Conservation (phyloP, 2,888 invertebrate genomes). For the Byasa hedistus region DNA sequence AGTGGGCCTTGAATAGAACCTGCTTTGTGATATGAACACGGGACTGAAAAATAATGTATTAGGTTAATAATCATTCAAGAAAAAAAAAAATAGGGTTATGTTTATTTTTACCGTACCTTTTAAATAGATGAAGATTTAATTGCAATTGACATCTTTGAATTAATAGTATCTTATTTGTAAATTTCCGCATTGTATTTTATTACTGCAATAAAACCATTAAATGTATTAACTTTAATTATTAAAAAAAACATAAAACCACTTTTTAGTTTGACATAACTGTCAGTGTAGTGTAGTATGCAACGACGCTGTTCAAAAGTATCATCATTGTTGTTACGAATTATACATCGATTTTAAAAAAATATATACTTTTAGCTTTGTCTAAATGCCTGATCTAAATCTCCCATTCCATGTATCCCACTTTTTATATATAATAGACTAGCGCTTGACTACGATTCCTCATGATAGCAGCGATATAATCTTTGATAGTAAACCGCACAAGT, state of each 20-base stretch:
- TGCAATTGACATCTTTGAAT: constrained; percentile 20
- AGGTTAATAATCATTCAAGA: background rate
- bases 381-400: too few relatives aligned
- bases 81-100: constrained; percentile 17
- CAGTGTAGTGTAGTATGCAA: too few relatives aligned
- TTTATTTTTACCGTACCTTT: constrained; percentile 21
- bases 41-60: constrained; percentile 41
- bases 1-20: constrained; percentile 56
- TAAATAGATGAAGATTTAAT: constrained; percentile 6
- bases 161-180: constrained; percentile 16
- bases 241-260: background rate
- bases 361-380: too few relatives aligned
- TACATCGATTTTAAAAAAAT: too few relatives aligned
- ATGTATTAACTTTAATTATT: background rate
- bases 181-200: constrained; percentile 13
- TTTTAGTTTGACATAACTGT: background rate
- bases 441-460: too few relatives aligned
- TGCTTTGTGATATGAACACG: constrained; percentile 38
- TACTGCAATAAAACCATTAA: background rate
- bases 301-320: too few relatives aligned
- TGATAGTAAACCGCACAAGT: too few relatives aligned
- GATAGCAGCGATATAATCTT: too few relatives aligned
- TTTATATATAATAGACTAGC: too few relatives aligned
- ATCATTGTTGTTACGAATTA: too few relatives aligned
- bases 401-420: too few relatives aligned